phyloP scores from a whole-genome alignment of 2,113 vertebrate species.

The Pomatostomus ruficeps region DNA sequence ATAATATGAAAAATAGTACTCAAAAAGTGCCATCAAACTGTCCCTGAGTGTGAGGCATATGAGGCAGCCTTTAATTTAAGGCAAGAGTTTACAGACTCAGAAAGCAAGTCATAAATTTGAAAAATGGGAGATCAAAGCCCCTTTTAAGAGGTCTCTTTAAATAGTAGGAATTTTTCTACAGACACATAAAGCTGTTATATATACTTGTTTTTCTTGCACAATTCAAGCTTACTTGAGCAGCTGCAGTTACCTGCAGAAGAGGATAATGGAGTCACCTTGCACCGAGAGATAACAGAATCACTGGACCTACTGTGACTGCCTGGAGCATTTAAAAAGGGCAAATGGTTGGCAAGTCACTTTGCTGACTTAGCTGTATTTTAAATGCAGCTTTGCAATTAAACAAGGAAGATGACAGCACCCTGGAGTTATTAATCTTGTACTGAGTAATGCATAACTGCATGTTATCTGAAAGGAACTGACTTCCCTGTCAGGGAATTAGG shows the following conservation, averaged over 20 bases:
- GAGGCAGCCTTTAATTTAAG: not conserved
- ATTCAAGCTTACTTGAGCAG: not conserved
- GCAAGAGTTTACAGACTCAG: not conserved
- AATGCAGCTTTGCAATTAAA: not conserved
- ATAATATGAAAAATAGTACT: not conserved
- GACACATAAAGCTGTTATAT: not conserved
- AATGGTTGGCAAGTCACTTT: not conserved
- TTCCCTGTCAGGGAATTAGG: not conserved
- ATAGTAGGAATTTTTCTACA: not conserved
- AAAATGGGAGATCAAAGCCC: not conserved
- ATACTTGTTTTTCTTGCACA: not conserved
- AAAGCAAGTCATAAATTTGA: not conserved
- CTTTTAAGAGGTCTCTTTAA: not conserved
- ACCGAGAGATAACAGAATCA: not conserved
- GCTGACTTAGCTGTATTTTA: not conserved
- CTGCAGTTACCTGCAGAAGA: not conserved
- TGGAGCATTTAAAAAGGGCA: not conserved
- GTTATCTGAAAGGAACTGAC: not conserved
- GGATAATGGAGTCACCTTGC: not conserved
- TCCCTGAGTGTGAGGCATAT: not conserved
- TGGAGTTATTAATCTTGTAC: not conserved
- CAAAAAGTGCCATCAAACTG: not conserved
- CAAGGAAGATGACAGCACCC: not conserved
- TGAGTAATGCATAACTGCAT: not conserved
- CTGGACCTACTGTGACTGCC: not conserved